Base-by-base conservation (phyloP, 2,113 vertebrate genomes). In the Crotalus viridis region DNA sequence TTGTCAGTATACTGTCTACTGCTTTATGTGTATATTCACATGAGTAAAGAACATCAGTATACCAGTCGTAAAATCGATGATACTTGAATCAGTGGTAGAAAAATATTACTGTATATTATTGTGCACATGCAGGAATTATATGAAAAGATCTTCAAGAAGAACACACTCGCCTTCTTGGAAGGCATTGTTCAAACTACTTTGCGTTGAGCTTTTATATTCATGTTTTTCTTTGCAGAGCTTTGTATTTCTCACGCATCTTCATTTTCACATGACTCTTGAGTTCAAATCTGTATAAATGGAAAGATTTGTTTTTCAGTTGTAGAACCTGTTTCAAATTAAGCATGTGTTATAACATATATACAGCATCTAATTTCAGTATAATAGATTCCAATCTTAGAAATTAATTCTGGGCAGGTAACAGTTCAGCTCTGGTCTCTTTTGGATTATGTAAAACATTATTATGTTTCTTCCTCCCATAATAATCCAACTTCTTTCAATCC, bases 121-220 rank as follows among this genome's bases (percentile, higher is more conserved):
- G 24, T 97, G 90, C 90, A 87, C 95, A 97, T 89, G 95, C 92
- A 96, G 92, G 91, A 95, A 85, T 95, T 93, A 51, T 48, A 55
- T 39, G 54, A 94, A 95, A 87, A 52, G 56, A 92, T 89, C 97
- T 97, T 91, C 96, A 94, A 95, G 97, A 97, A 98, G 97, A 95
- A 96, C 95, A 88, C 55, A 96, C 95, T 85, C 89, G 97, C 97
- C 97, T 97, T 89, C 97, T 95, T 8, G 90, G 97, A 96, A 97
- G 97, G 96, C 93, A 87, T 94, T 56, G 51, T 15, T n/a, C 88
- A 56, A 91, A 91, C 92, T n/a, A 93, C 87, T 33, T 12, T 43
- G 39, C 4, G 26, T 24, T 57, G 55, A 90, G 51, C n/a, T 85
- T 21, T 21, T 85, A 46, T 59, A 88, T 43, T 92, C 13, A 3